phyloP scores from a whole-genome alignment of 2,888 invertebrate genomes.

The Andricus quercusramuli region DNA sequence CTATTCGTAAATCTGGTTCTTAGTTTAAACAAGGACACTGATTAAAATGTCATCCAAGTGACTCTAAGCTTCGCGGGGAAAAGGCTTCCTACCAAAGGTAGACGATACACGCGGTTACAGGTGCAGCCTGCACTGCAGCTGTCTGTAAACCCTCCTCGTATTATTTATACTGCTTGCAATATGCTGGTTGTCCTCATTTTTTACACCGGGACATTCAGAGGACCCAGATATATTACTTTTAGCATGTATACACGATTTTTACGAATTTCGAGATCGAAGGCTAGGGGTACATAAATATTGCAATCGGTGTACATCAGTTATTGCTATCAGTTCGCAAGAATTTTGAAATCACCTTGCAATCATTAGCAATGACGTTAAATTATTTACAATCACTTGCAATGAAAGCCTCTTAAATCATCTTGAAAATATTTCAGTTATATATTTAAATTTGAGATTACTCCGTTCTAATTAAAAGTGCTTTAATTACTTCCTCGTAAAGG shows the following conservation, averaged over 20 bases:
- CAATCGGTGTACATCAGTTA: not conserved
- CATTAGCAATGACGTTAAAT: too few species aligned
- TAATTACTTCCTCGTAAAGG: too few species aligned
- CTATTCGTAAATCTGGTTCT: not conserved
- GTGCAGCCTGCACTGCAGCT: slow-evolving; percentile 37
- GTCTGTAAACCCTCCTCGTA: slow-evolving; percentile 27
- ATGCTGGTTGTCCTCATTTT: slow-evolving; percentile 21
- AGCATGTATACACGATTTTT: not conserved
- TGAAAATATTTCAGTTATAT: too few species aligned
- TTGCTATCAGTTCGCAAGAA: too few species aligned
- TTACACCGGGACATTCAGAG: not conserved
- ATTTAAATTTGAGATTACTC: too few species aligned
- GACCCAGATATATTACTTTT: not conserved
- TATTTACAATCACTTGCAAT: too few species aligned
- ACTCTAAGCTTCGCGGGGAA: not conserved
- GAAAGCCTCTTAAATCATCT: too few species aligned
- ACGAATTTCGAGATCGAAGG: not conserved
- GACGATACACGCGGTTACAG: slow-evolving; percentile 31
- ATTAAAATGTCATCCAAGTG: slow-evolving; percentile 18
- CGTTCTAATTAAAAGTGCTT: too few species aligned
- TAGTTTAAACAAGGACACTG: not conserved
- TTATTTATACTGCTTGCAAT: slow-evolving; percentile 38
- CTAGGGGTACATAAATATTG: not conserved
- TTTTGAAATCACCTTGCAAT: too few species aligned
- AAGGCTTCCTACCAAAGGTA: slow-evolving; percentile 13